These are phyloP conservation scores for Meta bourneti DNA, from an alignment of 2,888 invertebrate species.

Conservation along the genomic window DNA sequence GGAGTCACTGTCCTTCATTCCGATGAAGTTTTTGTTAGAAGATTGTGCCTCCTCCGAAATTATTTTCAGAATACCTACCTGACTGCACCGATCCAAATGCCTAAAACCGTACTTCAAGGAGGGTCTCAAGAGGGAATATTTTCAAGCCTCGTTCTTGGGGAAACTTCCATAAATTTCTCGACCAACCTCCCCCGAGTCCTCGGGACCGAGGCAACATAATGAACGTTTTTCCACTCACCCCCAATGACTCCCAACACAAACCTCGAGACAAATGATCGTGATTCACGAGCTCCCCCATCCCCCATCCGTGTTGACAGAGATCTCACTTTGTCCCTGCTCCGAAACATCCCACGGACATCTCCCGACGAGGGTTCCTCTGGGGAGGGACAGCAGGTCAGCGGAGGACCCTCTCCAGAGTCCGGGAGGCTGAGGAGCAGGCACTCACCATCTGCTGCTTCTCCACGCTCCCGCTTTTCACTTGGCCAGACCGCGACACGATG, in stretches of 20 bases:
- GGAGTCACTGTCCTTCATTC: no score
- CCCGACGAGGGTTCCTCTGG: conserved; percentile 33
- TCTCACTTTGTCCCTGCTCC: conserved; percentile 63
- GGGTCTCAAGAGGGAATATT: no score
- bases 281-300: conserved; percentile 65
- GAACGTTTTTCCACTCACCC: conserved; percentile 5
- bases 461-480: conserved; percentile 31
- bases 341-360: conserved; percentile 73
- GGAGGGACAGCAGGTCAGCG: conserved; percentile 66
- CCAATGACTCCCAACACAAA: conserved; percentile 22
- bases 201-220: not conserved
- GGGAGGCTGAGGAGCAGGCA: conserved; percentile 53
- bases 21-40: no score
- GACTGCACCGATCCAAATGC: no score
- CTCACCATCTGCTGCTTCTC: conserved; percentile 64
- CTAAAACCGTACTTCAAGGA: no score
- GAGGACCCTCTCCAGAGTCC: conserved; percentile 53
- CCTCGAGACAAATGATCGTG: conserved; percentile 46
- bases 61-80: no score
- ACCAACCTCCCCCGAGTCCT: not conserved
- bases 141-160: no score
- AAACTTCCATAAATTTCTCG: no score
- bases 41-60: no score
- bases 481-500: conserved; percentile 38
- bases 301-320: conserved; percentile 64